Conservation (phyloP, 2,113 vertebrate genomes). For the Psephotus haematonotus region DNA sequence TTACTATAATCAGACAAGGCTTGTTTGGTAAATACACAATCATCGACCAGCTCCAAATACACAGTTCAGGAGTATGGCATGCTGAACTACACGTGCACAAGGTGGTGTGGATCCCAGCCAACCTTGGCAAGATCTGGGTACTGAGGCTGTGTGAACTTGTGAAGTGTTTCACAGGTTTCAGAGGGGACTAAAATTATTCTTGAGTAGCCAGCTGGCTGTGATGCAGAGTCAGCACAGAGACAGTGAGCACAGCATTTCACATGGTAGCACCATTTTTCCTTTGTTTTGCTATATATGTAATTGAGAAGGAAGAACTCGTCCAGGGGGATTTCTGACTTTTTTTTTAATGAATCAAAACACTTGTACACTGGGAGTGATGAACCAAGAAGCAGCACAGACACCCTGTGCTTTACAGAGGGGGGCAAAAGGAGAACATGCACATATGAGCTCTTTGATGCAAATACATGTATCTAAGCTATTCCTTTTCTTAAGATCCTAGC, state of each 20-base stretch:
- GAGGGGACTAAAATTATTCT: slow-evolving; percentile 12
- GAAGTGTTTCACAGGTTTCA: slow-evolving; percentile 51
- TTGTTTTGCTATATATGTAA: background rate
- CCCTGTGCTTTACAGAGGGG: background rate
- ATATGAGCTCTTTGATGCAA: background rate
- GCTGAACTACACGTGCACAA: background rate
- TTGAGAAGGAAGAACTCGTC: background rate
- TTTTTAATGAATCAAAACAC: background rate
- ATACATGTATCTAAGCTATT: background rate
- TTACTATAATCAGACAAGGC: background rate
- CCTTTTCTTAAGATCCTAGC: background rate
- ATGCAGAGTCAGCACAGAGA: background rate
- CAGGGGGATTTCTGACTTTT: background rate
- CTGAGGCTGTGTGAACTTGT: slow-evolving; percentile 37
- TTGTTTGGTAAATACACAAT: background rate
- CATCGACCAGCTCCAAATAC: background rate
- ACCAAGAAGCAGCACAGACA: background rate
- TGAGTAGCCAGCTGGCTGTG: slow-evolving; percentile 20
- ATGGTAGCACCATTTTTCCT: background rate
- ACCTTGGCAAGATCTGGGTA: slow-evolving; percentile 21
- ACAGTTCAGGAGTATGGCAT: background rate
- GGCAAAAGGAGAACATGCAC: background rate
- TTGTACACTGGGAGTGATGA: background rate
- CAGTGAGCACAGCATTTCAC: background rate
- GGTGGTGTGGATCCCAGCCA: slow-evolving; percentile 15